Evolutionary conservation across 2,888 invertebrate genomes (phyloP), one percentile per base, ranked within the genome.

Genomic region (Perithous albicinctus): DNA sequence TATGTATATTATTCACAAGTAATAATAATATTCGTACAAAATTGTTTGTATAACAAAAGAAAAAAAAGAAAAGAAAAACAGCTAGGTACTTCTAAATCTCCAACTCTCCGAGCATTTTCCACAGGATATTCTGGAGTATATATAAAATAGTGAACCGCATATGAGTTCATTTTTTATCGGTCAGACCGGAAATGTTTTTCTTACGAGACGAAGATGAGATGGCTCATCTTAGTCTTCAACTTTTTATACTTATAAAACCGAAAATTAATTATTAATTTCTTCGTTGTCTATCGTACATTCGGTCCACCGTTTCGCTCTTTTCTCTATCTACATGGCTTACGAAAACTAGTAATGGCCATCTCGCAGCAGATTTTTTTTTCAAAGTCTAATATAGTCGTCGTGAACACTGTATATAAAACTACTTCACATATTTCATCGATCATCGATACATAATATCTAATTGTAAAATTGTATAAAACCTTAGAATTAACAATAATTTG

Each of bases 1-100:
- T 90, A 92, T 92, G 88, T 91, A 90, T 91, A 91, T 85, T 92
- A 92, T 91, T 91, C 91, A 92, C 91, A 92, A 89, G 79, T 73
- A 61, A 70, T 70, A 87, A 91, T 90, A 89, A 91, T 91, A 89
- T 92, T 89, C 90, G 87, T 91, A 90, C 88, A 90, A 91, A 91
- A 89, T 90, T 86, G 87, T 89, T 90, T 89, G 86, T 83, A 87
- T 91, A 90, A 91, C 90, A 91, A 91, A 72, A 56, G 64, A 51
- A 78, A 61, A 72, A 74, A 64, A 67, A 74, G 48, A 41, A 72
- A 78, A 80, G 56, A 70, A 88, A 89, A 90, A 85, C 77, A 85
- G 81, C 66, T 86, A 89, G 87, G 84, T 88, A 88, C 86, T 72
- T 63, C 88, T 86, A 89, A 88, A 87, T 89, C 86, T 84, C 87